Base-by-base conservation (phyloP, 2,888 invertebrate species). In the Seladonia tumulorum region DNA sequence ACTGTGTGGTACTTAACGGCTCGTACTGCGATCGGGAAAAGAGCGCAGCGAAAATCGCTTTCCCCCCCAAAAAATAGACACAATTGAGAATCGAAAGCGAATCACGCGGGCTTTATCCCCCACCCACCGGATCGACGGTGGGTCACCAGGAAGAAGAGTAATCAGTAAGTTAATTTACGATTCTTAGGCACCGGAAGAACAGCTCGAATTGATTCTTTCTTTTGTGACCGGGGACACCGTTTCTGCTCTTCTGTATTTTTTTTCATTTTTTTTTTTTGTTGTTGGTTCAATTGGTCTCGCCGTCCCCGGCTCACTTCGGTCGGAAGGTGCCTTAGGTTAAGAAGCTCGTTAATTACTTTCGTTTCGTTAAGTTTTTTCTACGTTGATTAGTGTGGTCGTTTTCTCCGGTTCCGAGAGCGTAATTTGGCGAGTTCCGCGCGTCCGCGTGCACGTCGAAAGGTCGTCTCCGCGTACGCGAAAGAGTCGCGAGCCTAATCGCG, bases 241-340 rank as follows among this genome's bases (percentile, higher is more conserved):
- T 57, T 42, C 57, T 12, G n/a, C 12, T n/a, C 22, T 57, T 57
- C 57, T 12, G 12, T 60, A 73, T 83, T 83, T 77, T 85, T 85
- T 82, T 75, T 73, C 80, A 81, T 79, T 81, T 77, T 72, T 77
- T 84, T 80, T 87, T 68, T 70, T 53, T 57, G 57, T 45, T 76
- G 76, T 2, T 22, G 10, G 35, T 35, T 35, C 57, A 57, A 57
- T 57, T 57, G 57, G 57, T 63, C 68, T 66, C 60, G 49, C 74
- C 42, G 79, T 87, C 81, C 87, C 81, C 84, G 87, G 79, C 73
- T 75, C 86, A 77, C 85, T 22, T 66, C 78, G 85, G 72, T 76
- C 79, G 70, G 72, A 83, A 85, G 88, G 90, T 90, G 90, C 88
- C 88, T 90, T 88, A 91, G 88, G 79, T 87, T 90, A 86, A 83